These are phyloP conservation scores for Threskiornis aethiopicus DNA, from an alignment of 2,797 vertebrate genomes.

Conservation along the genomic window DNA sequence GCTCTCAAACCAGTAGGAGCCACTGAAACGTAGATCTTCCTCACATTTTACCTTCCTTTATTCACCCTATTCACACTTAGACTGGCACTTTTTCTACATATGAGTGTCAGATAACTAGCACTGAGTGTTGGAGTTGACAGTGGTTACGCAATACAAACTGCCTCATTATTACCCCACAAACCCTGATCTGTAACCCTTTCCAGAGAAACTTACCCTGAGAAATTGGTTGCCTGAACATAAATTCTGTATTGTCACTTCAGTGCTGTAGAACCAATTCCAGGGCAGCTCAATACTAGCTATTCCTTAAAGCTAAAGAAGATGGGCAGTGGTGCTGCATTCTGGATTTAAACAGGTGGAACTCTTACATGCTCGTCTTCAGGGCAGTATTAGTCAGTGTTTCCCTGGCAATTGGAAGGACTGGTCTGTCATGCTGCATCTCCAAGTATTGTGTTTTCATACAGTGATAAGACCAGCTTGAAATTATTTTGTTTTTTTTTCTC, in stretches of 20 bases:
- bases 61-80: not conserved
- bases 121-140: not conserved
- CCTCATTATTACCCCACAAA: not conserved
- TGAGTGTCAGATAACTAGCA: not conserved
- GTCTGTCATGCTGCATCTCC: not conserved
- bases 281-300: not conserved
- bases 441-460: not conserved
- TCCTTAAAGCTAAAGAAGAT: not conserved
- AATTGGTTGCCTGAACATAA: not conserved
- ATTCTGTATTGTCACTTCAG: not conserved
- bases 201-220: not conserved
- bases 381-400: not conserved
- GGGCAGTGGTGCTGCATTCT: not conserved
- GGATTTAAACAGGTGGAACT: not conserved
- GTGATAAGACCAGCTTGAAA: not conserved
- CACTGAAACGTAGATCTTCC: not conserved
- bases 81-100: not conserved
- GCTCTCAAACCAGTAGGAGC: not conserved
- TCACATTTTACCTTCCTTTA: not conserved
- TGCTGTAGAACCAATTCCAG: not conserved
- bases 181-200: not conserved
- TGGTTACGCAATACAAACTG: not conserved
- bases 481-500: not conserved
- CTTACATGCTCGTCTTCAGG: not conserved
- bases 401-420: not conserved